Conservation (phyloP, 2,888 invertebrate species). For the Kryphioiulus occultus region DNA sequence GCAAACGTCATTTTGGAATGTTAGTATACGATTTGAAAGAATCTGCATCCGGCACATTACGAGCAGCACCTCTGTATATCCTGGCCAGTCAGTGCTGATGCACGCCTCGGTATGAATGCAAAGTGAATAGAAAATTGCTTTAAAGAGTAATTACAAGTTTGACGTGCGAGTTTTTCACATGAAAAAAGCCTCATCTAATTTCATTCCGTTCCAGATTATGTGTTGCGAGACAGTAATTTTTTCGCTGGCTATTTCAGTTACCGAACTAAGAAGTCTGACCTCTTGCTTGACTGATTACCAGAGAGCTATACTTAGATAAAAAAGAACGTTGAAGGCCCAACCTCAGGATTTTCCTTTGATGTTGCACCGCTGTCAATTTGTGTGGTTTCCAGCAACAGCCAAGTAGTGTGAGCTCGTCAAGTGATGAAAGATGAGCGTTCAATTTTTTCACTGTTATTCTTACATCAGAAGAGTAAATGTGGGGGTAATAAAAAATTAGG, state of each 20-base stretch:
- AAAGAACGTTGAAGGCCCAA: constrained; percentile 16
- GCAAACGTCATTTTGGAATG: constrained; percentile 10
- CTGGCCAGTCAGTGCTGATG: not conserved
- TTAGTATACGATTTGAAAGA: not conserved
- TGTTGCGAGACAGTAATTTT: not conserved
- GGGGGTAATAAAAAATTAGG: not conserved
- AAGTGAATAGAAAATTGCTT: not conserved
- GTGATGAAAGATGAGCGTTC: constrained; percentile 48
- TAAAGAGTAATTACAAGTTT: constrained; percentile 11
- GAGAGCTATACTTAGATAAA: constrained; percentile 16
- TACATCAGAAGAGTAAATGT: constrained; percentile 35
- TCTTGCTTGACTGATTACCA: constrained; percentile 31
- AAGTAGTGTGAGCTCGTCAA: constrained; percentile 45
- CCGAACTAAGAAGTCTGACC: constrained; percentile 31
- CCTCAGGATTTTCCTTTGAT: constrained; percentile 40
- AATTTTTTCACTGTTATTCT: constrained; percentile 44
- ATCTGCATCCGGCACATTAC: not conserved
- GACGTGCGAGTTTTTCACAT: not conserved
- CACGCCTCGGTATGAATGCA: not conserved
- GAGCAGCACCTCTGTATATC: not conserved
- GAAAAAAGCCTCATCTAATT: constrained; percentile 13
- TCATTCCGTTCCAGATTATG: constrained; percentile 35
- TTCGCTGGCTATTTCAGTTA: constrained; percentile 26
- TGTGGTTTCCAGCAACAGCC: constrained; percentile 47
- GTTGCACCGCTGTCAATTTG: constrained; percentile 50